Conservation (phyloP, 2,113 vertebrate genomes). For the Xiphophorus couchianus region DNA sequence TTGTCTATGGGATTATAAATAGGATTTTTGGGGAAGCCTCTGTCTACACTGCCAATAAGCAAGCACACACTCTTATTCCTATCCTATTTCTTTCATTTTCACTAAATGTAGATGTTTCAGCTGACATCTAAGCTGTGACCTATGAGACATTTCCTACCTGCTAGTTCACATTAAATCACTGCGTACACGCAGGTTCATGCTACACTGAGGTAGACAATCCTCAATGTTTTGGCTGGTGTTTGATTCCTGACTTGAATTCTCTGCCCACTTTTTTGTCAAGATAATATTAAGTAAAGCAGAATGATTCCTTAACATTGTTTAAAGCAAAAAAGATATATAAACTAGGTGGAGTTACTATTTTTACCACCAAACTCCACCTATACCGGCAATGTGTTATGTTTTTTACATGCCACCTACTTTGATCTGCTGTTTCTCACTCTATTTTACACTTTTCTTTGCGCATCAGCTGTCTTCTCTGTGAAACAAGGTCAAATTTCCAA, state of each 20-base stretch:
- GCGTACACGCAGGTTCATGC: not conserved
- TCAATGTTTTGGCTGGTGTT: not conserved
- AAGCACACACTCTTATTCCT: not conserved
- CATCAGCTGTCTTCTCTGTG: not conserved
- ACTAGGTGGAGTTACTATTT: not conserved
- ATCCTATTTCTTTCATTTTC: not conserved
- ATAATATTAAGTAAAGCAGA: not conserved
- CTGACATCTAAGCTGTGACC: not conserved
- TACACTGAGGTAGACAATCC: not conserved
- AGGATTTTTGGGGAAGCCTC: too few species aligned
- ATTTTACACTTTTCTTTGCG: not conserved
- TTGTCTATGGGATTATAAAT: too few species aligned
- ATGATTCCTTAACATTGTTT: not conserved
- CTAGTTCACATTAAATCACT: not conserved
- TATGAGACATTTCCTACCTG: not conserved
- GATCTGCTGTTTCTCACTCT: not conserved
- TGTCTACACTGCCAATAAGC: too few species aligned
- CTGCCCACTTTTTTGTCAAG: not conserved
- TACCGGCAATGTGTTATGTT: not conserved
- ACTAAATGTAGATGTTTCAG: not conserved
- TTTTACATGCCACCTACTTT: not conserved
- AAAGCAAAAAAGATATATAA: not conserved
- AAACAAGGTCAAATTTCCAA: not conserved
- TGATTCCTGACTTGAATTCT: not conserved
- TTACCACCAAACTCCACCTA: not conserved